phyloP scores from a whole-genome alignment of 2,888 invertebrate species.

The Agonopterix alstromeriana region DNA sequence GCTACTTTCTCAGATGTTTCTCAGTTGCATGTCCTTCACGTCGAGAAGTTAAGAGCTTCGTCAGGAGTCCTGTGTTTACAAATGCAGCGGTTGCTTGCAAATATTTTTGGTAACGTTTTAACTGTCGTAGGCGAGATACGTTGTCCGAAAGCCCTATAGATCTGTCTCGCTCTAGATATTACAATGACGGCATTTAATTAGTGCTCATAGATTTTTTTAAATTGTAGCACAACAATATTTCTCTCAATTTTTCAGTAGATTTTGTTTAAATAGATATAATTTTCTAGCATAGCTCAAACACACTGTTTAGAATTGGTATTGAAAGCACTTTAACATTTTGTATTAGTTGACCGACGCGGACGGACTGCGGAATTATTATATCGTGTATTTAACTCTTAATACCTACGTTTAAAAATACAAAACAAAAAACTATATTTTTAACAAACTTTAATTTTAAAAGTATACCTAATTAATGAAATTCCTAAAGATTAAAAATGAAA shows the following conservation, averaged over 20 bases:
- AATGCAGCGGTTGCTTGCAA: slow-evolving; percentile 56
- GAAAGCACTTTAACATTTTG: slow-evolving; percentile 27
- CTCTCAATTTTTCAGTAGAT: slow-evolving; percentile 48
- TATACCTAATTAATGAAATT: slow-evolving; percentile 70
- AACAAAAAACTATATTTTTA: slow-evolving; percentile 72
- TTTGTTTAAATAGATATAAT: slow-evolving; percentile 39
- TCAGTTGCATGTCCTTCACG: too few species aligned
- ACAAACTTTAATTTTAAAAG: slow-evolving; percentile 63
- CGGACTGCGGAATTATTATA: slow-evolving; percentile 34
- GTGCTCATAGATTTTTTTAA: slow-evolving; percentile 55
- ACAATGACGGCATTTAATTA: slow-evolving; percentile 56
- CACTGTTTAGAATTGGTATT: slow-evolving; percentile 36
- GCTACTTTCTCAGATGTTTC: too few species aligned
- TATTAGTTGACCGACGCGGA: slow-evolving; percentile 10
- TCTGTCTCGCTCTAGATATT: slow-evolving; percentile 42
- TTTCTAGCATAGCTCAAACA: slow-evolving; percentile 48
- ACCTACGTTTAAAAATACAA: slow-evolving; percentile 57
- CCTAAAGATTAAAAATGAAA: slow-evolving; percentile 68
- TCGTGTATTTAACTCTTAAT: slow-evolving; percentile 42
- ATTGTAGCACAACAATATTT: slow-evolving; percentile 56
- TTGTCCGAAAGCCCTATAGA: slow-evolving; percentile 12
- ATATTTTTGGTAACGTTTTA: slow-evolving; percentile 67
- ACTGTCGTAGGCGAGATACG: background rate
- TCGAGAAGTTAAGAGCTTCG: too few species aligned
- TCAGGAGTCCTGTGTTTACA: slow-evolving; percentile 19